Evolutionary conservation across 2,888 invertebrate genomes (phyloP), one percentile per base, ranked within the genome.

Genomic region (Mythimna vitellina): DNA sequence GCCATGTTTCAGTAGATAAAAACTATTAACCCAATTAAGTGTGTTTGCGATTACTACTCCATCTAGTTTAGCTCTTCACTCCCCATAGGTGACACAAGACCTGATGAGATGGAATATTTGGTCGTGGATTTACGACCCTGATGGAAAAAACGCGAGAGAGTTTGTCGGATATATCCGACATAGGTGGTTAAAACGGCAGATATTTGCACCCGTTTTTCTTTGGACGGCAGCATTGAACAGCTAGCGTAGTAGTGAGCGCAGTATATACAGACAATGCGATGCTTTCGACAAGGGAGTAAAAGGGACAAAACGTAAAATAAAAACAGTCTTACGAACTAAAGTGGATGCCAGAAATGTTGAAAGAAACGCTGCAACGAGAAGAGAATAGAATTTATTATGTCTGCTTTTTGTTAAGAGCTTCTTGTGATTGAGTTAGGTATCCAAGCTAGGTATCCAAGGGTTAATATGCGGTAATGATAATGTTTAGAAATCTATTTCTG

Each of bases 281-380:
- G 86, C 85, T 84, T 76, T 83, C 84, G 86, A 85, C 70, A 74
- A 81, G 85, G 87, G 80, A 72, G 73, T 87, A 87, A 46, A 85
- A 81, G 79, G 88, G 89, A 86, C 79, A 90, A 89, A 88, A 86
- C 87, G 89, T 88, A 90, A 89, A 89, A 91, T 89, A 90, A 91
- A 93, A 92, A 90, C 88, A 90, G 83, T 95, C 96, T 96, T 96
- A 96, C 96, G 96, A 95, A 96, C 95, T 95, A 96, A 93, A 90
- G 96, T 92, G 85, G 95, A 95, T 90, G 96, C 94, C 96, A 96
- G 94, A 96, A 94, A 96, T 92, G 96, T 94, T 80, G 96, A 95
- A 90, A 96, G 95, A 96, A 96, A 96, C 90, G 94, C 96, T 96
- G 95, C 88, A 96, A 96, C 91, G 91, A 89, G 92, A 89, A 90